phyloP scores from a whole-genome alignment of 2,797 vertebrate genomes.

The Rhinoraja longicauda region DNA sequence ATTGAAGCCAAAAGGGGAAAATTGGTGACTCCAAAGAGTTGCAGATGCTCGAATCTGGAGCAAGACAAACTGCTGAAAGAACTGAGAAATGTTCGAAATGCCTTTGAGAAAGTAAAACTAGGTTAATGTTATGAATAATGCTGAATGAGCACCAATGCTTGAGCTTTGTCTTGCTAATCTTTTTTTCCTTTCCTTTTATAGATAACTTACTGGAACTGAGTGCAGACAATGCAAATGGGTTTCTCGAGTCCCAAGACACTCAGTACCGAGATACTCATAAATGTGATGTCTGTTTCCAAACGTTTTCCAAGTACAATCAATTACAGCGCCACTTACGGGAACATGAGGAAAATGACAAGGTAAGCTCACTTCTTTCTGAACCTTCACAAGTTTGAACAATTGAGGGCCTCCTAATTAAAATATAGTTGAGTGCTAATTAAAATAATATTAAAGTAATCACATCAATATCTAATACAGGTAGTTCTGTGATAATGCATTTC shows the following conservation, averaged over 20 bases:
- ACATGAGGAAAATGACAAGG: slow-evolving; percentile 94
- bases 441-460: neutral
- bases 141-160: too few relatives aligned
- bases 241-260: slow-evolving; percentile 65
- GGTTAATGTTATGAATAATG: too few relatives aligned
- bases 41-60: too few relatives aligned
- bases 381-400: neutral
- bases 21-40: too few relatives aligned
- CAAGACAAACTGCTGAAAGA: too few relatives aligned
- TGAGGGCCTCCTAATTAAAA: neutral
- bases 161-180: neutral
- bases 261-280: slow-evolving; percentile 49
- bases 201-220: slow-evolving; percentile 64
- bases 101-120: too few relatives aligned
- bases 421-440: neutral
- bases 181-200: slow-evolving; percentile 49
- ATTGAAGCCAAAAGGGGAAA: too few relatives aligned
- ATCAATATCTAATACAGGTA: neutral
- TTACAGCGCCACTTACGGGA: slow-evolving; percentile 89
- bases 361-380: slow-evolving; percentile 45
- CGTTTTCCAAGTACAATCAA: slow-evolving; percentile 82
- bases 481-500: too few relatives aligned
- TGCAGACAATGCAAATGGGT: slow-evolving; percentile 56
- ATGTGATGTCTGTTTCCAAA: slow-evolving; percentile 81
- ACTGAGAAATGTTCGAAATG: too few relatives aligned